Evolutionary conservation across 1,140 invertebrate species (phyloP).

Genomic region (Penaeus vannamei): DNA sequence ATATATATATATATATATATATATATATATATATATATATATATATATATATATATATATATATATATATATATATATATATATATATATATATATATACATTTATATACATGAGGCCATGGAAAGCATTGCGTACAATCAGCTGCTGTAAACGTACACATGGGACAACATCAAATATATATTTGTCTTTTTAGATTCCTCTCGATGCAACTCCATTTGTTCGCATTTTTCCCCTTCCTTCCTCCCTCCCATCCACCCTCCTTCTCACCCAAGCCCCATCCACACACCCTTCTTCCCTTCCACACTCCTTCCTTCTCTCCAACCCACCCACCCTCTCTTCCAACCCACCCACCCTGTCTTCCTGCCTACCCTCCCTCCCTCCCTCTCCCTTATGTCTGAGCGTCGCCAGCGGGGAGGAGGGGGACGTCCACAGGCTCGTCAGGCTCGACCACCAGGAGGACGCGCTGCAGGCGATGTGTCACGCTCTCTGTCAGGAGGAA

Average conservation of each 20-base stretch:
- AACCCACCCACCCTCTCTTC: not conserved
- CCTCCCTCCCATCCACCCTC: not conserved
- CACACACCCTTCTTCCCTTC: too few relatives aligned
- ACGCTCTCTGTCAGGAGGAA: not conserved
- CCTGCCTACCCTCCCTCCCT: too few relatives aligned
- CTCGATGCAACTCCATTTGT: not conserved
- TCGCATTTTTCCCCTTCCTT: not conserved
- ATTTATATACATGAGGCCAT: not conserved
- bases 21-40: not conserved
- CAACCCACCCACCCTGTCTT: too few relatives aligned
- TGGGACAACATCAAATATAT: not conserved
- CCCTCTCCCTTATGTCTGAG: not conserved
- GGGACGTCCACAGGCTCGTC: not conserved
- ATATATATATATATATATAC: not conserved
- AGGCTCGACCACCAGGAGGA: conserved; percentile 33
- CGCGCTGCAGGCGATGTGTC: not conserved
- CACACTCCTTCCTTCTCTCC: not conserved
- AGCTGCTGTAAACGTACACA: too few relatives aligned
- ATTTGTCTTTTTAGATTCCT: not conserved
- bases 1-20: not conserved
- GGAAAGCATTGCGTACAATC: too few relatives aligned
- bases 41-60: not conserved
- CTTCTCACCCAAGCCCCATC: not conserved
- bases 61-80: not conserved
- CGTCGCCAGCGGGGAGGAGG: not conserved